phyloP scores from a whole-genome alignment of 2,113 vertebrate species.

The Cynoglossus semilaevis region DNA sequence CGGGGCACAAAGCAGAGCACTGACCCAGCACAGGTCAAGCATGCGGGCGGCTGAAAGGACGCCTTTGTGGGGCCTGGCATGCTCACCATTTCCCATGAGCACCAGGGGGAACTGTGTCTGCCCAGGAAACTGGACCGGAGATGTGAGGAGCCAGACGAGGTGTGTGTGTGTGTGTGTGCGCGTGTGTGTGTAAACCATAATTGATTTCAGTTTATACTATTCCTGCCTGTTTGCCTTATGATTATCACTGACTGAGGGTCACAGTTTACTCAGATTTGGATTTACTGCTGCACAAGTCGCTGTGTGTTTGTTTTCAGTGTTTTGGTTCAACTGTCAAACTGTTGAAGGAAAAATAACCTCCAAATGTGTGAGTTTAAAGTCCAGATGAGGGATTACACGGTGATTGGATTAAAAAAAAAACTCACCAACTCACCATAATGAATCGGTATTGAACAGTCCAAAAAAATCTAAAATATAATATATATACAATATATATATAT shows the following conservation, averaged over 20 bases:
- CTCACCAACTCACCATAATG: background rate
- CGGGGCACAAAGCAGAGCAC: constrained; percentile 75
- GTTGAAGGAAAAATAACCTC: background rate
- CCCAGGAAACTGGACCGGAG: constrained; percentile 69
- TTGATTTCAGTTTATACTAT: constrained; percentile 58
- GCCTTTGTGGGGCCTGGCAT: constrained; percentile 78
- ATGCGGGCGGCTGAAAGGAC: constrained; percentile 78
- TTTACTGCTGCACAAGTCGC: constrained; percentile 19
- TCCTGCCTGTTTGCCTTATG: constrained; percentile 46
- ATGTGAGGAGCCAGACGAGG: constrained; percentile 49
- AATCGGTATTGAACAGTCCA: too few relatives aligned
- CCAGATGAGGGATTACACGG: constrained; percentile 25
- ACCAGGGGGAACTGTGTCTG: constrained; percentile 67
- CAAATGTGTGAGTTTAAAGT: constrained; percentile 13
- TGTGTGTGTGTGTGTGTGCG: constrained; percentile 14
- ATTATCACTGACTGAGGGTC: constrained; percentile 51
- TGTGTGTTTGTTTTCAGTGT: constrained; percentile 29
- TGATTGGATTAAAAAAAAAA: constrained; percentile 8
- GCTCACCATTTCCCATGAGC: constrained; percentile 79
- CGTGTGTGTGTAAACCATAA: constrained; percentile 47
- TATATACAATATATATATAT: too few relatives aligned
- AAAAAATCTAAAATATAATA: too few relatives aligned
- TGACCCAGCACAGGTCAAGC: constrained; percentile 80
- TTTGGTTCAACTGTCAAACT: background rate
- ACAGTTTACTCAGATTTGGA: constrained; percentile 37